These are phyloP conservation scores for Oligia strigilis DNA, from an alignment of 2,888 invertebrate species.

Conservation along the genomic window DNA sequence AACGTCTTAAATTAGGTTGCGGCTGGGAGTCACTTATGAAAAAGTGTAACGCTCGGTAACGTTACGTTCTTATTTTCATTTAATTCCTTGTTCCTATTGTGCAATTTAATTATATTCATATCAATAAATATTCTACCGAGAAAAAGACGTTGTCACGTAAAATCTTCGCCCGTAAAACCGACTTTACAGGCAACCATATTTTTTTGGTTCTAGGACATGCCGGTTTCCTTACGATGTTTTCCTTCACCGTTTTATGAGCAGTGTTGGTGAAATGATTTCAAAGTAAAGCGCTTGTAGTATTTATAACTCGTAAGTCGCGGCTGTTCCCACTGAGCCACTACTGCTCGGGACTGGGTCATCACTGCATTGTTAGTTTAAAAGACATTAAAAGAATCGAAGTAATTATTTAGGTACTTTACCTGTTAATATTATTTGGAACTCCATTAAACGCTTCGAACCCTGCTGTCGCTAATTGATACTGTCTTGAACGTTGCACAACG, in stretches of 20 bases:
- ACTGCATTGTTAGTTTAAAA: no score
- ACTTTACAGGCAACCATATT: no score
- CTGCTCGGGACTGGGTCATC: background rate
- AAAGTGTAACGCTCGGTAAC: no score
- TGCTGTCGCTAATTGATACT: conserved; percentile 40
- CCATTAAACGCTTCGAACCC: conserved; percentile 42
- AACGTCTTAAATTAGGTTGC: no score
- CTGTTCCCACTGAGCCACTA: background rate
- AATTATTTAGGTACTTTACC: background rate
- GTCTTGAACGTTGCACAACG: conserved; percentile 20
- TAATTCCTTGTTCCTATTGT: no score
- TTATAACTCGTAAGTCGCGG: background rate
- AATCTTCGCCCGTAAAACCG: no score
- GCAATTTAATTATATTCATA: no score
- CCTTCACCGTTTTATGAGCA: background rate
- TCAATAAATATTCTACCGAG: no score
- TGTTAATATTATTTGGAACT: conserved; percentile 9
- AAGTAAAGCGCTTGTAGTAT: background rate
- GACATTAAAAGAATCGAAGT: no score
- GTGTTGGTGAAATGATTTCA: background rate
- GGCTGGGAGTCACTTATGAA: no score
- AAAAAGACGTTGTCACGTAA: no score
- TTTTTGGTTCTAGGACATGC: background rate
- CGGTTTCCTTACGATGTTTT: background rate
- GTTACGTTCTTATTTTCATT: no score